These are phyloP conservation scores for Eupeodes luniger DNA, from an alignment of 2,888 invertebrate genomes.

Conservation along the genomic window DNA sequence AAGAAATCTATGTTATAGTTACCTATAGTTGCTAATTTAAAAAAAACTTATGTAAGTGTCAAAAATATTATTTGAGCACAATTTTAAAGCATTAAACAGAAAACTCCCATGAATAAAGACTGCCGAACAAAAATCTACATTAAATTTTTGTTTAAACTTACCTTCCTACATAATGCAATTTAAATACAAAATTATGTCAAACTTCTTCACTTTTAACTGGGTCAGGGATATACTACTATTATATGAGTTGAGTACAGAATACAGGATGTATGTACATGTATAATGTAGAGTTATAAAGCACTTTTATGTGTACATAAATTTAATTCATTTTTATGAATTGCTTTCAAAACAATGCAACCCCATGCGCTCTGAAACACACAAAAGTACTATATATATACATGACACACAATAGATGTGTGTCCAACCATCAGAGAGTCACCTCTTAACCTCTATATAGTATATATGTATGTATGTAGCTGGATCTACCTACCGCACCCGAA, in stretches of 20 bases:
- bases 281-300: neutral
- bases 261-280: too few relatives aligned
- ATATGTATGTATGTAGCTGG: neutral
- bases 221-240: slow-evolving; percentile 29
- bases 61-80: neutral
- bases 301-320: slow-evolving; percentile 10
- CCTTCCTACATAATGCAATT: slow-evolving; percentile 6
- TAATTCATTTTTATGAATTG: slow-evolving; percentile 43
- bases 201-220: slow-evolving; percentile 22
- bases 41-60: too few relatives aligned
- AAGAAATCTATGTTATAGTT: too few relatives aligned
- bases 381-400: neutral
- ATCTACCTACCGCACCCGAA: slow-evolving; percentile 44
- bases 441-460: slow-evolving; percentile 50
- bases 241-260: too few relatives aligned
- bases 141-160: neutral
- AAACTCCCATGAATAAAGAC: neutral
- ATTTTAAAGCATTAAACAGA: neutral
- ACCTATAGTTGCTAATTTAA: too few relatives aligned
- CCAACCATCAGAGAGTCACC: slow-evolving; percentile 56
- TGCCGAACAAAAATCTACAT: neutral
- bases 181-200: slow-evolving; percentile 41
- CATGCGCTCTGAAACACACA: slow-evolving; percentile 26
- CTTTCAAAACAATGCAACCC: slow-evolving; percentile 44
- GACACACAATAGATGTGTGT: slow-evolving; percentile 63